phyloP scores from a whole-genome alignment of 1,140 invertebrate species.

The Parapsyche elsis region DNA sequence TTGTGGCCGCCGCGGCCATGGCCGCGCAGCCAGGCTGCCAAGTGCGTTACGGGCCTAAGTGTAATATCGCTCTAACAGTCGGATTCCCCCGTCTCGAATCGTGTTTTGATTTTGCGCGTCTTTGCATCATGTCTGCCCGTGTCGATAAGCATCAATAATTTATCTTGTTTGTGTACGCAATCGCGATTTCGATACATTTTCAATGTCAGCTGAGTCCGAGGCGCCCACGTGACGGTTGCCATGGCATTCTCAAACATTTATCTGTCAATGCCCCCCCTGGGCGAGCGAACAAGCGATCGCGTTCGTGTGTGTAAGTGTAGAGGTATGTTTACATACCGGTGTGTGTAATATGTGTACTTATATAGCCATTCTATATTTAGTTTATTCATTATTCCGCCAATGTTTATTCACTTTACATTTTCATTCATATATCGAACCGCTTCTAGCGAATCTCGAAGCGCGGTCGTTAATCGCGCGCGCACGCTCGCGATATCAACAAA shows the following conservation, averaged over 20 bases:
- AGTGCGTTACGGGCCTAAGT: no score
- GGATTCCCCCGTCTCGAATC: no score
- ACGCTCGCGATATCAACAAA: not conserved
- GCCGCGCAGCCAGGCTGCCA: no score
- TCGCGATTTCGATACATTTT: not conserved
- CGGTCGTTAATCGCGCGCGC: not conserved
- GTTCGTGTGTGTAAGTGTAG: not conserved
- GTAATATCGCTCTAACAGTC: no score
- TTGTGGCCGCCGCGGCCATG: no score
- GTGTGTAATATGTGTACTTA: not conserved
- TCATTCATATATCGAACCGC: not conserved
- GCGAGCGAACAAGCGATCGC: not conserved
- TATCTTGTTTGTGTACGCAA: not conserved
- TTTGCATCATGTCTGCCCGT: no score
- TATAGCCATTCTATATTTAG: not conserved
- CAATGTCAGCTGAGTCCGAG: not conserved
- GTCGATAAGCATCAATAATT: not conserved
- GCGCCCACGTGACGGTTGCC: conserved; percentile 8
- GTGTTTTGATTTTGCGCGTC: no score
- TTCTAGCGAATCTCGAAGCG: not conserved
- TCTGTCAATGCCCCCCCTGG: conserved; percentile 10
- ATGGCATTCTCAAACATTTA: conserved; percentile 16
- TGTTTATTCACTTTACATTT: conserved; percentile 15
- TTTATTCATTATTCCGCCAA: conserved; percentile 6
- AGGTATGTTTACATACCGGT: not conserved